These are phyloP conservation scores for Trachelus iudaicus DNA, from an alignment of 2,888 invertebrate genomes.

Conservation along the genomic window DNA sequence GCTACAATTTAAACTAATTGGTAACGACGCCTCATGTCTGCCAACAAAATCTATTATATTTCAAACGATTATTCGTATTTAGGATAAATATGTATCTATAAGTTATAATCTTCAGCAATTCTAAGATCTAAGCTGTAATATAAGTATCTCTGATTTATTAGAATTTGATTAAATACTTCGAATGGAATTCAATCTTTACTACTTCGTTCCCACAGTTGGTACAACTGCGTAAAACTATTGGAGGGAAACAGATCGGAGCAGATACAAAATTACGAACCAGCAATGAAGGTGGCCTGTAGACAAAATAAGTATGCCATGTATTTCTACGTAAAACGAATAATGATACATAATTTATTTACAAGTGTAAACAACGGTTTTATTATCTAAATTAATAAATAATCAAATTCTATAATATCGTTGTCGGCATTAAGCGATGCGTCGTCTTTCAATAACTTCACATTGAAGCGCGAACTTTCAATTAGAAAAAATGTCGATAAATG, in stretches of 20 bases:
- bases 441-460: background rate
- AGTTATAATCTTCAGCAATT: background rate
- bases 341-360: background rate
- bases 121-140: background rate
- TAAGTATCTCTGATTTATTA: background rate
- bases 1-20: background rate
- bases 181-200: background rate
- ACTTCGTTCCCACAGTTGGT: background rate
- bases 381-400: background rate
- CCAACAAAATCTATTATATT: background rate
- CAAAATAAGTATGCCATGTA: background rate
- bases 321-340: background rate
- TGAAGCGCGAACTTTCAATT: background rate
- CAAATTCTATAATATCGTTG: background rate
- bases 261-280: background rate
- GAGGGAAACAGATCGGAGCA: background rate
- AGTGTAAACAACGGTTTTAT: background rate
- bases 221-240: background rate
- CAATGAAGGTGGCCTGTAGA: background rate
- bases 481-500: background rate
- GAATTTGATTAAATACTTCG: background rate
- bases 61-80: background rate
- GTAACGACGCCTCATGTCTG: background rate
- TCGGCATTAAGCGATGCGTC: background rate
- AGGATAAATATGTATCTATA: background rate